phyloP scores from a whole-genome alignment of 1,140 invertebrate genomes.

The Capitella teleta region DNA sequence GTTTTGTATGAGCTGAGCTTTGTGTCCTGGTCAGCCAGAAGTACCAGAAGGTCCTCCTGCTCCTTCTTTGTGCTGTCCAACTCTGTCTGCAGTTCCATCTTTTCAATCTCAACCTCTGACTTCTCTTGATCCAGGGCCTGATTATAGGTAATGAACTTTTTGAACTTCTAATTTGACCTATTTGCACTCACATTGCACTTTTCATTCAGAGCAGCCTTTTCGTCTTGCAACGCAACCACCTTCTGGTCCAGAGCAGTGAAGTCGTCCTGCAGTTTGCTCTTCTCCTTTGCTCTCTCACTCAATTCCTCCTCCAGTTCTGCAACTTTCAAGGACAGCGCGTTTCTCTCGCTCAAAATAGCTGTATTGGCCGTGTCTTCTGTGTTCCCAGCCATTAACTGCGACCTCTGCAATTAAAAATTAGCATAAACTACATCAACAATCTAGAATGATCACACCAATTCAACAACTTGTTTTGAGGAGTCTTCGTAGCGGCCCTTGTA shows the following conservation, averaged over 20 bases:
- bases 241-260: slow-evolving; percentile 26
- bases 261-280: slow-evolving; percentile 13
- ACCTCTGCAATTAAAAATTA: not conserved
- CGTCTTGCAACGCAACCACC: slow-evolving; percentile 15
- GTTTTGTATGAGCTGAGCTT: slow-evolving; percentile 62
- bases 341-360: slow-evolving; percentile 4
- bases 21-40: slow-evolving; percentile 71
- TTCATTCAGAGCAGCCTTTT: not conserved
- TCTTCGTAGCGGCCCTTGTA: slow-evolving; percentile 9
- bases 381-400: not conserved
- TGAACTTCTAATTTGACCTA: slow-evolving; percentile 19
- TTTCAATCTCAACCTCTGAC: slow-evolving; percentile 21
- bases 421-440: not conserved
- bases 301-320: slow-evolving; percentile 24
- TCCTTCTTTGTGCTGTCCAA: slow-evolving; percentile 67
- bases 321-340: slow-evolving; percentile 16
- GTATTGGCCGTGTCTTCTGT: slow-evolving; percentile 1
- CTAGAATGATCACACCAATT: not conserved
- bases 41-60: slow-evolving; percentile 76
- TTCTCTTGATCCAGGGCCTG: slow-evolving; percentile 34
- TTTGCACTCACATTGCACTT: slow-evolving; percentile 31
- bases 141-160: slow-evolving; percentile 22
- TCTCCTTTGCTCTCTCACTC: slow-evolving; percentile 12
- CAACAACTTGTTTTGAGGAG: not conserved
- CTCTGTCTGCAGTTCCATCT: slow-evolving; percentile 42